These are phyloP conservation scores for Anastatus disparis DNA, from an alignment of 1,140 invertebrate species.

Conservation along the genomic window DNA sequence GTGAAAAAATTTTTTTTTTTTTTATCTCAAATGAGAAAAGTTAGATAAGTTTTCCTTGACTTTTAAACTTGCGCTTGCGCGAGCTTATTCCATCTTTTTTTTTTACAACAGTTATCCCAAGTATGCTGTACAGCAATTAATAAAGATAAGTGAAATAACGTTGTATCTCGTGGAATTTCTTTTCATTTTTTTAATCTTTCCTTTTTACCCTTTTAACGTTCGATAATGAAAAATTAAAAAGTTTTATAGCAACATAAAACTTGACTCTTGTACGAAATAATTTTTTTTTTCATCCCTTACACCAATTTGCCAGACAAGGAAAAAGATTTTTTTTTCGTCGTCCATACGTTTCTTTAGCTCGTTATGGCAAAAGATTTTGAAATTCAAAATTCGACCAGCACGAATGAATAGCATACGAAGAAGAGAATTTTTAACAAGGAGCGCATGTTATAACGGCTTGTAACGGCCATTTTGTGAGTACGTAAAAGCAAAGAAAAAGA, in stretches of 20 bases:
- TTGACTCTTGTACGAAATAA: too few relatives aligned
- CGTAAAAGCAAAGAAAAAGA: too few relatives aligned
- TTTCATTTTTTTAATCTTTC: background rate
- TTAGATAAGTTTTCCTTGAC: constrained; percentile 42
- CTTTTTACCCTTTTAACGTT: background rate
- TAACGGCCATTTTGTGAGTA: constrained; percentile 29
- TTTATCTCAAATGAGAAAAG: constrained; percentile 44
- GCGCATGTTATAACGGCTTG: background rate
- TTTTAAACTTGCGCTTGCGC: constrained; percentile 23
- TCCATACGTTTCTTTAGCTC: too few relatives aligned
- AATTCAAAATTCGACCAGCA: constrained; percentile 28
- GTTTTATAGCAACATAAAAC: background rate
- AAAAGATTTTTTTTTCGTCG: too few relatives aligned
- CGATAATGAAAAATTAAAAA: constrained; percentile 8
- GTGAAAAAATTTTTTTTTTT: too few relatives aligned
- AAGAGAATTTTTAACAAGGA: constrained; percentile 3
- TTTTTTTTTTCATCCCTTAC: too few relatives aligned
- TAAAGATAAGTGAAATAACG: constrained; percentile 41
- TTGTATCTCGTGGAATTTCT: background rate
- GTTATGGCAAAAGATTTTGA: constrained; percentile 23
- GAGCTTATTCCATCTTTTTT: background rate
- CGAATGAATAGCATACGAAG: too few relatives aligned
- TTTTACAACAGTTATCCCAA: constrained; percentile 36
- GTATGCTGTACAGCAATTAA: constrained; percentile 39
- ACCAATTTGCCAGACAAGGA: too few relatives aligned